Percentiles rank a stretch among this genome's conserved stretches.
Conservation (phyloP, 2,888 invertebrate genomes). For the Eilema sororculum region DNA sequence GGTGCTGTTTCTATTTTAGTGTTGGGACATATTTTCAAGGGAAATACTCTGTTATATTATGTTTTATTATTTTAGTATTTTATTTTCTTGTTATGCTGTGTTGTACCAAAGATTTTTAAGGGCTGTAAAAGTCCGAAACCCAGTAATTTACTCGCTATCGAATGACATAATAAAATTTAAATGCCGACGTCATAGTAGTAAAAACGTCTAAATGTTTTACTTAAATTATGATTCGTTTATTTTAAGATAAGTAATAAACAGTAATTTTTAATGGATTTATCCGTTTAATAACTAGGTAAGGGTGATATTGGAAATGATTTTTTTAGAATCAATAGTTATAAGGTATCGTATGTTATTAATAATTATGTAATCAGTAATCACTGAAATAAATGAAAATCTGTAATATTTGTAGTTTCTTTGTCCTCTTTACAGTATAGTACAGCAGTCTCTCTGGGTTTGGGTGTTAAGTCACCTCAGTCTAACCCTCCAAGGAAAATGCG, state of each 20-base stretch:
- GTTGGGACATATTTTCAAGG: constrained; percentile 49
- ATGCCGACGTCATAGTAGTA: constrained; percentile 49
- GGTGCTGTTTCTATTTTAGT: constrained; percentile 44
- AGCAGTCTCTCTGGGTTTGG: no score
- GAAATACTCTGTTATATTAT: constrained; percentile 32
- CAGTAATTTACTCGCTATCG: constrained; percentile 40
- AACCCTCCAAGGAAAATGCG: no score
- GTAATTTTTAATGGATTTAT: constrained; percentile 84
- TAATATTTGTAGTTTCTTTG: constrained; percentile 61
- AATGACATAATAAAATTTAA: constrained; percentile 45
- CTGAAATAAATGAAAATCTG: constrained; percentile 85
- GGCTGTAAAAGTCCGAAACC: constrained; percentile 28
- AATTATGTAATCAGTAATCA: constrained; percentile 86
- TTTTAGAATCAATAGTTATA: constrained; percentile 86
- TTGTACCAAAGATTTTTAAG: constrained; percentile 60
- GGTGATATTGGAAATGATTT: constrained; percentile 87
- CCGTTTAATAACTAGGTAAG: constrained; percentile 84
- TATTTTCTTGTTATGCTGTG: constrained; percentile 50
- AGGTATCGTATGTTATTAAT: constrained; percentile 86
- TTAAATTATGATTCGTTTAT: constrained; percentile 44
- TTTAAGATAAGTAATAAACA: constrained; percentile 62
- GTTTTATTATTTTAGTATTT: constrained; percentile 42
- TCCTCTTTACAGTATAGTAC: background rate
- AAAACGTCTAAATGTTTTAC: constrained; percentile 46
- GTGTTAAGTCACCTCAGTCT: no score